phyloP scores from a whole-genome alignment of 2,797 vertebrate species.

The Mormyrus hasselquistii region DNA sequence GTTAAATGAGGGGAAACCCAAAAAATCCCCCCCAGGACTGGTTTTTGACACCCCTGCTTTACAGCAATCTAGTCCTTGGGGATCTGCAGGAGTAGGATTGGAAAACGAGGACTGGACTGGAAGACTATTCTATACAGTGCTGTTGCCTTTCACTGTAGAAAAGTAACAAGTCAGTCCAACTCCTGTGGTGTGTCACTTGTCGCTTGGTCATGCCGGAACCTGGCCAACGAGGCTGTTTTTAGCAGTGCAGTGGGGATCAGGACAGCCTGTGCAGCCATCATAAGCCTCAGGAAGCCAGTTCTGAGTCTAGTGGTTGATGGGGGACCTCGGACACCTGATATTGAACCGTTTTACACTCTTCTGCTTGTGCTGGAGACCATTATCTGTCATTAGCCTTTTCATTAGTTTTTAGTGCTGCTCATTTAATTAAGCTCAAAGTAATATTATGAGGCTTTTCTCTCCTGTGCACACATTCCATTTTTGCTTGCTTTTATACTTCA shows the following conservation, averaged over 20 bases:
- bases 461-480: background rate
- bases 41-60: background rate
- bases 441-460: background rate
- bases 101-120: background rate
- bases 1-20: background rate
- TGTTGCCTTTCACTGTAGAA: background rate
- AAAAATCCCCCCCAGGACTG: background rate
- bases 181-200: background rate
- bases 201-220: background rate
- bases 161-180: background rate
- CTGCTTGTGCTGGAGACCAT: background rate
- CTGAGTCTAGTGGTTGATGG: background rate
- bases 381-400: background rate
- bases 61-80: background rate
- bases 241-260: background rate
- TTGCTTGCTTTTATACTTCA: background rate
- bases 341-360: background rate
- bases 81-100: background rate
- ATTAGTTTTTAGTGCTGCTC: background rate
- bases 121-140: background rate
- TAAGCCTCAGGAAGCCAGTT: background rate
- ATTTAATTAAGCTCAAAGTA: background rate
- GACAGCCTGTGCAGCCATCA: background rate
- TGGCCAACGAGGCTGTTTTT: background rate
- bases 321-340: slow-evolving; percentile 24